A percentile compares a stretch with the other conserved stretches of the same genome.
These are phyloP conservation scores for Himantopus leucocephalus DNA, from an alignment of 2,113 vertebrate species.

Conservation along the genomic window DNA sequence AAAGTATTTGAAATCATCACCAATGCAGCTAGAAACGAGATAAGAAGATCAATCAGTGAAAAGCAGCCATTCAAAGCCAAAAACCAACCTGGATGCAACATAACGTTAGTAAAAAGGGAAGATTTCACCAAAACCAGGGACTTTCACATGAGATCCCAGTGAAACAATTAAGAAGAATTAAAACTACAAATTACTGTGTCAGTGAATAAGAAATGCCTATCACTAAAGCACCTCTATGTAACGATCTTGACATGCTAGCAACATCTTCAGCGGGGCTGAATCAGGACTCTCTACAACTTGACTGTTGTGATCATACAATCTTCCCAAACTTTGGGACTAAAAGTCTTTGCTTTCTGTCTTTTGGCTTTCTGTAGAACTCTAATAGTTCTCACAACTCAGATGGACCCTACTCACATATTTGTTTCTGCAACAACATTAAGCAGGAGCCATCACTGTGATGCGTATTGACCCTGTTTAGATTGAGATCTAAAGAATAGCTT, in stretches of 20 bases:
- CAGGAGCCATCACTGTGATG: background rate
- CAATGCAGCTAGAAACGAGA: background rate
- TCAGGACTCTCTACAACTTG: fast-evolving
- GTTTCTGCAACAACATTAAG: background rate
- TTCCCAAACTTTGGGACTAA: background rate
- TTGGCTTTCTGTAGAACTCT: background rate
- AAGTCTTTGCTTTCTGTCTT: background rate
- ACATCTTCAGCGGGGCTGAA: background rate
- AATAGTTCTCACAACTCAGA: background rate
- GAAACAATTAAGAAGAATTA: background rate
- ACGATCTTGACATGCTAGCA: background rate
- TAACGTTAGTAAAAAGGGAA: background rate
- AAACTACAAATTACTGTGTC: background rate
- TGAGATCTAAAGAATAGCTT: background rate
- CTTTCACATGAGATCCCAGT: background rate
- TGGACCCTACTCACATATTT: background rate
- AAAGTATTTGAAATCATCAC: background rate
- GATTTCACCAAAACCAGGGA: background rate
- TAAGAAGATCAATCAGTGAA: background rate
- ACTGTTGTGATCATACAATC: background rate
- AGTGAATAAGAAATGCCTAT: background rate
- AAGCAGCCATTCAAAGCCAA: background rate
- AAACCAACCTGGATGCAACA: background rate
- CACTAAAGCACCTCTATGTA: background rate
- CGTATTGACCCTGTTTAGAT: background rate